A percentile compares a stretch with the other conserved stretches of the same genome.
These are phyloP conservation scores for Portevinia maculata DNA, from an alignment of 2,888 invertebrate genomes.

Conservation along the genomic window DNA sequence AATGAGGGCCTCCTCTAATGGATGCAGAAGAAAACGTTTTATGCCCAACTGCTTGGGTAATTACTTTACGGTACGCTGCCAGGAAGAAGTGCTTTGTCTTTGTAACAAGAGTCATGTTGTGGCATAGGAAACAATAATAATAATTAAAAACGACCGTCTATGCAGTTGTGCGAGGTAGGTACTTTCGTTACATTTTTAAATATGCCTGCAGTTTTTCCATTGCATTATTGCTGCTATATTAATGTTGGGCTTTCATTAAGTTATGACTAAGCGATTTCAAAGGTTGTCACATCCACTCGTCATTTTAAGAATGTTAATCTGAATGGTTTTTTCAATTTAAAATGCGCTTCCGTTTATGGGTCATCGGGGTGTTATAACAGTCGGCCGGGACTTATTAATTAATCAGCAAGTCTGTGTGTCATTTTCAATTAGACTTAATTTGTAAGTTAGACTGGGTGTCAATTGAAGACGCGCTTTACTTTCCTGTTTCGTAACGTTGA, in stretches of 20 bases:
- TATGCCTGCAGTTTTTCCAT: background rate
- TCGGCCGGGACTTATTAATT: slow-evolving; percentile 2
- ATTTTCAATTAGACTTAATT: slow-evolving; percentile 35
- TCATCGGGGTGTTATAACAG: background rate
- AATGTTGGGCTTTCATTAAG: background rate
- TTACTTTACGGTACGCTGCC: slow-evolving; percentile 52
- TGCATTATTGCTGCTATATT: background rate
- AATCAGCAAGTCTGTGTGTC: slow-evolving; percentile 17
- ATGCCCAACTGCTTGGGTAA: slow-evolving; percentile 53
- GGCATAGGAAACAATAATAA: slow-evolving; percentile 32
- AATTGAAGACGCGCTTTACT: slow-evolving; percentile 16
- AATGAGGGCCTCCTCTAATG: slow-evolving; percentile 21
- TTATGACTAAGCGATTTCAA: no score
- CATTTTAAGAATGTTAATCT: slow-evolving; percentile 9
- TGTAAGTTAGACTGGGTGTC: slow-evolving; percentile 20
- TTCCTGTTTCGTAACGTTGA: background rate
- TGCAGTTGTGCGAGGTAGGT: background rate
- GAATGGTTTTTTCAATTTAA: background rate
- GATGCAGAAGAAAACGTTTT: slow-evolving; percentile 56
- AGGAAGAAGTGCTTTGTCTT: slow-evolving; percentile 36
- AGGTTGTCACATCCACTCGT: no score
- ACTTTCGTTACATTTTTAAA: slow-evolving; percentile 3
- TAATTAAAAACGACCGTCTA: slow-evolving; percentile 45
- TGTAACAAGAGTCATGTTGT: slow-evolving; percentile 1
- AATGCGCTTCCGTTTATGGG: background rate